Conservation (phyloP, 1,140 invertebrate species). For the Drosophila ananassae region DNA sequence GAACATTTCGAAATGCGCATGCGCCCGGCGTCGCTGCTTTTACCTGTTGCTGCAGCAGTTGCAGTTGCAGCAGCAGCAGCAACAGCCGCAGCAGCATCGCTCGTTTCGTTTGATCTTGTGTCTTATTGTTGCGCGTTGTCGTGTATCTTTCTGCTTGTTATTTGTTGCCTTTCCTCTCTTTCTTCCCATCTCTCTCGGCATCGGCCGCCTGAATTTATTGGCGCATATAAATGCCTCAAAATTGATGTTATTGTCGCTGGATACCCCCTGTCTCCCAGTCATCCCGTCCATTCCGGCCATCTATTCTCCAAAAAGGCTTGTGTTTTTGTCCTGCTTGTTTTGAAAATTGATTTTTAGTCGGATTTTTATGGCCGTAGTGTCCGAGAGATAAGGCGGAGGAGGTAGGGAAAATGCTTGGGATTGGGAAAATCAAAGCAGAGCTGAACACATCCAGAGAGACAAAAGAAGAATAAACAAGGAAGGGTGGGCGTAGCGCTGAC, state of each 20-base stretch:
- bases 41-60: slow-evolving; percentile 50
- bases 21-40: slow-evolving; percentile 48
- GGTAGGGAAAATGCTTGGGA: slow-evolving; percentile 38
- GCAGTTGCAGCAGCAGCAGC: slow-evolving; percentile 17
- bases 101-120: slow-evolving; percentile 67
- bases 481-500: slow-evolving; percentile 62
- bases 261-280: slow-evolving; percentile 27
- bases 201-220: slow-evolving; percentile 70
- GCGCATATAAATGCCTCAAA: slow-evolving; percentile 82
- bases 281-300: not conserved
- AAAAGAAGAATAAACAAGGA: slow-evolving; percentile 52
- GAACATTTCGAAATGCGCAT: slow-evolving; percentile 7
- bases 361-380: slow-evolving; percentile 62
- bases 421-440: slow-evolving; percentile 28
- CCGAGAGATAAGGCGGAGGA: slow-evolving; percentile 45
- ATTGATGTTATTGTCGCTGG: slow-evolving; percentile 80
- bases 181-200: slow-evolving; percentile 13
- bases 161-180: slow-evolving; percentile 53
- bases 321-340: slow-evolving; percentile 68
- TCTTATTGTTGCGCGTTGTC: slow-evolving; percentile 66
- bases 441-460: slow-evolving; percentile 33
- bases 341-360: slow-evolving; percentile 75
- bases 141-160: slow-evolving; percentile 65
- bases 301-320: not conserved
- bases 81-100: slow-evolving; percentile 37